Percentiles rank a stretch among this genome's conserved stretches.
These are phyloP conservation scores for Psittacula cyanocephala DNA, from an alignment of 2,113 vertebrate species.

Conservation along the genomic window DNA sequence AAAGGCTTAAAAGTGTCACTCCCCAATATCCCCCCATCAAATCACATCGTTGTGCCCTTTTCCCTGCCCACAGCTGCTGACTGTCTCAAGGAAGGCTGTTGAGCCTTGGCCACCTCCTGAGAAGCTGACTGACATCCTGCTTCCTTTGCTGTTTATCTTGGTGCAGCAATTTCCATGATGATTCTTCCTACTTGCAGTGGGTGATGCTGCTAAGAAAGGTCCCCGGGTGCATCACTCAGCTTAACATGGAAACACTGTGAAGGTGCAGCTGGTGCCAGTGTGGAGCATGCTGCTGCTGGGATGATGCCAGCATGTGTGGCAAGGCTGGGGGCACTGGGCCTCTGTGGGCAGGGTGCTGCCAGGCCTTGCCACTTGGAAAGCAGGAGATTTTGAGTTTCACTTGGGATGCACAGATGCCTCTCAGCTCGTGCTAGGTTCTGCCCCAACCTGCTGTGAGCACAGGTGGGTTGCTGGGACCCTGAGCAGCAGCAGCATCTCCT, in stretches of 20 bases:
- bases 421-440: not conserved
- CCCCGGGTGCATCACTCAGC: not conserved
- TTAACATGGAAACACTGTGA: not conserved
- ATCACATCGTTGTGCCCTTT: not conserved
- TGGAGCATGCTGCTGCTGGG: not conserved
- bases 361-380: not conserved
- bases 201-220: not conserved
- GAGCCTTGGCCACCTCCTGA: not conserved
- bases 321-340: too few species aligned
- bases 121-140: constrained; percentile 10
- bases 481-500: not conserved
- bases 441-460: accelerated
- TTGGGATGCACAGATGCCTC: accelerated
- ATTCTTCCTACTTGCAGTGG: not conserved
- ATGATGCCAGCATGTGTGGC: accelerated
- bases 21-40: accelerated
- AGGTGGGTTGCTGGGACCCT: not conserved
- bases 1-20: not conserved
- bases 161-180: not conserved
- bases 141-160: constrained; percentile 8
- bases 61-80: not conserved
- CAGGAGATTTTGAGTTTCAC: not conserved
- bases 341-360: not conserved
- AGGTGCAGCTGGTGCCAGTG: not conserved
- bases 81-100: not conserved